phyloP scores from a whole-genome alignment of 2,113 vertebrate genomes.

The Acrocephalus arundinaceus region DNA sequence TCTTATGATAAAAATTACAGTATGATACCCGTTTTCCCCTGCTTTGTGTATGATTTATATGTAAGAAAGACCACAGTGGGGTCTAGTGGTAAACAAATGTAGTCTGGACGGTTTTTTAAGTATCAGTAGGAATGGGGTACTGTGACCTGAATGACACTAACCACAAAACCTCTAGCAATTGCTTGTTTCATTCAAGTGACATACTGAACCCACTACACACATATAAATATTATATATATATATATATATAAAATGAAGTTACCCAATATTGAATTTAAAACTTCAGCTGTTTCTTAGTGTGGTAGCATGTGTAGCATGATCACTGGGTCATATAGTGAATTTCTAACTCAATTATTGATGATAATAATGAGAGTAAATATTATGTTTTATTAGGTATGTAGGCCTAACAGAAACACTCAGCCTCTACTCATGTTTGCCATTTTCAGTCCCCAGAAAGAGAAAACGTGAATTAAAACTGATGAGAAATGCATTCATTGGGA shows the following conservation, averaged over 20 bases:
- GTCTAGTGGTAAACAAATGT: neutral
- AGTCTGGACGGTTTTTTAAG: neutral
- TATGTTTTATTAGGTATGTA: neutral
- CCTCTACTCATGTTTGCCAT: slow-evolving; percentile 5
- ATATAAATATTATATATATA: neutral
- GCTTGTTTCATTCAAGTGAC: neutral
- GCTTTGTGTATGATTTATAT: neutral
- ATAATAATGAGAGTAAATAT: slow-evolving; percentile 3
- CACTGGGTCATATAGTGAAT: neutral
- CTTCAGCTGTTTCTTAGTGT: neutral
- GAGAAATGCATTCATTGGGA: slow-evolving; percentile 8
- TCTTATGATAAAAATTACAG: neutral
- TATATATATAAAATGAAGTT: neutral
- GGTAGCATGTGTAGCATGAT: neutral
- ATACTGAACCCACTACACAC: neutral
- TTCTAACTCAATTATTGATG: neutral
- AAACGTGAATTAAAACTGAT: slow-evolving; percentile 36
- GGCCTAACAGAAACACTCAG: neutral
- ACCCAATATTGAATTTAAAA: neutral
- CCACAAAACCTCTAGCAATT: neutral
- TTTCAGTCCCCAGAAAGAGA: slow-evolving; percentile 5
- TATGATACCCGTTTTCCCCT: neutral
- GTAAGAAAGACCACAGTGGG: neutral
- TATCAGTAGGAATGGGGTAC: neutral
- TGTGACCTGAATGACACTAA: neutral